Conservation (phyloP, 1,140 invertebrate species). For the Aphis gossypii region DNA sequence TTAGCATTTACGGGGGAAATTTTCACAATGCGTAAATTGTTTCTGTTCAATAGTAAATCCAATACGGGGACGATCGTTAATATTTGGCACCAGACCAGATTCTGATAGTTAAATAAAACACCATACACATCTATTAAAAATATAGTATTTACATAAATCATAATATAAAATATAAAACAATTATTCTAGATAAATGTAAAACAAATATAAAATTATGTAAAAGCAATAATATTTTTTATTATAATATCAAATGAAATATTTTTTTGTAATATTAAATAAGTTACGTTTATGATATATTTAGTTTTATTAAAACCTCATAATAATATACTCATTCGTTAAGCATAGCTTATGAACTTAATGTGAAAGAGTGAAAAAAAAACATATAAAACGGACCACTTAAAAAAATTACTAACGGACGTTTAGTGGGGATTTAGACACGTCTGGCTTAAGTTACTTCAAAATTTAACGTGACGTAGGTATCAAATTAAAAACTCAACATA, state of each 20-base stretch:
- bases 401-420: constrained; percentile 2
- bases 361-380: background rate
- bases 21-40: background rate
- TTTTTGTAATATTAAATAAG: background rate
- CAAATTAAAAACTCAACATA: background rate
- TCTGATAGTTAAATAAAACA: background rate
- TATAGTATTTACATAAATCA: background rate
- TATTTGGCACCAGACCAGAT: background rate
- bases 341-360: background rate
- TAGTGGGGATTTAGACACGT: background rate
- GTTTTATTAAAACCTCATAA: background rate
- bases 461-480: background rate
- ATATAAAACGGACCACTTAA: background rate
- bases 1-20: background rate
- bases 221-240: background rate
- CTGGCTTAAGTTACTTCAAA: background rate
- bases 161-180: background rate
- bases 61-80: background rate
- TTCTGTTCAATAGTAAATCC: background rate
- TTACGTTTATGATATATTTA: background rate
- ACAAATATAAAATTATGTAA: background rate
- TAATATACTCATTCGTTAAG: background rate
- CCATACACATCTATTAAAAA: background rate
- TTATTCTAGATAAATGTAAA: background rate
- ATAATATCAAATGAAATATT: background rate